phyloP scores from a whole-genome alignment of 1,140 invertebrate genomes.

The Drosophila kurseongensis region DNA sequence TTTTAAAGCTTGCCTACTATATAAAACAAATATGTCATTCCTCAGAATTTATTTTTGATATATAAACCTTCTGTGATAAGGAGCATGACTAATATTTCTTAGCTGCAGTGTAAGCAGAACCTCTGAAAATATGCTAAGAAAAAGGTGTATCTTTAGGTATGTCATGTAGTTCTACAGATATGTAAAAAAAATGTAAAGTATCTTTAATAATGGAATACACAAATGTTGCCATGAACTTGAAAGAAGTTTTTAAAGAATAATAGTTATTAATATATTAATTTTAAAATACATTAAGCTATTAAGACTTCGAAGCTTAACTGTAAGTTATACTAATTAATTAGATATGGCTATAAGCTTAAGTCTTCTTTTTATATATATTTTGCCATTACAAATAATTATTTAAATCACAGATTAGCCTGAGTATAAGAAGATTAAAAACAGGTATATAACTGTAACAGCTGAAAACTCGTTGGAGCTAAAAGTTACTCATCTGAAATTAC shows the following conservation, averaged over 20 bases:
- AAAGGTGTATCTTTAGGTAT: background rate
- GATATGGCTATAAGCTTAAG: no score
- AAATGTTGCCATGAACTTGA: background rate
- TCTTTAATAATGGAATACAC: background rate
- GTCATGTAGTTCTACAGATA: background rate
- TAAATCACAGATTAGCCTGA: background rate
- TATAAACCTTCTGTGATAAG: no score
- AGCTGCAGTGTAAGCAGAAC: slow-evolving; percentile 6
- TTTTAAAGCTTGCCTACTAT: no score
- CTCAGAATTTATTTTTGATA: no score
- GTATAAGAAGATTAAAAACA: background rate
- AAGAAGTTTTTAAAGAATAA: no score
- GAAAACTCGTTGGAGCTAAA: slow-evolving; percentile 1
- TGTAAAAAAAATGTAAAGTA: background rate
- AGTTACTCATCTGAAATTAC: slow-evolving; percentile 10
- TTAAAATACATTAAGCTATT: no score
- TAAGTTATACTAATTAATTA: no score
- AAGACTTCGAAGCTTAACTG: no score
- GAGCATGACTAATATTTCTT: slow-evolving; percentile 9
- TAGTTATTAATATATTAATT: no score
- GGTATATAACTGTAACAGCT: background rate
- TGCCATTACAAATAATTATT: background rate
- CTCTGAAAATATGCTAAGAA: slow-evolving; percentile 38
- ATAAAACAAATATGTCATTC: no score
- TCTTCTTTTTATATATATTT: no score